Conservation (phyloP, 2,797 vertebrate species). For the Manis pentadactyla region DNA sequence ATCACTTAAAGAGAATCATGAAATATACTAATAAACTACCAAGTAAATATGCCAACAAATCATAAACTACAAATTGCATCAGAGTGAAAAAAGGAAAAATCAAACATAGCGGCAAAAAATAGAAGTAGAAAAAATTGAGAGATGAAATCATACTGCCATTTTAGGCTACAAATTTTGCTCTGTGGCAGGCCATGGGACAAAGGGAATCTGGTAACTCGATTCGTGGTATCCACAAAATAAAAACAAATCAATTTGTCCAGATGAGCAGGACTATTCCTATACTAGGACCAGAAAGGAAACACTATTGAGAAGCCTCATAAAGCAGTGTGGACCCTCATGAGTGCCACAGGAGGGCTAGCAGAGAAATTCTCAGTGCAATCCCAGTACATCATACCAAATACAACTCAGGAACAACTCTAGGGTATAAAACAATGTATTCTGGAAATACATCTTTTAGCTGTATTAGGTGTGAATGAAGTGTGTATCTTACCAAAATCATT, state of each 20-base stretch:
- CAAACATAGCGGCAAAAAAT: background rate
- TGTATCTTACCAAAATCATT: background rate
- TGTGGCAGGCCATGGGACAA: background rate
- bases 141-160: background rate
- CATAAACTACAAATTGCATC: background rate
- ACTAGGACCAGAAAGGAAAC: background rate
- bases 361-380: background rate
- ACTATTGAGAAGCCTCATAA: background rate
- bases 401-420: background rate
- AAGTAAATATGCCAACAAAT: background rate
- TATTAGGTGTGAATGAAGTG: background rate
- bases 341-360: background rate
- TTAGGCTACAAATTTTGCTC: background rate
- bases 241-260: background rate
- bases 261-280: background rate
- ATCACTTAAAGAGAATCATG: background rate
- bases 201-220: background rate
- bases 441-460: background rate
- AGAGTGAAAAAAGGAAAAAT: background rate
- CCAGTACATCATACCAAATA: background rate
- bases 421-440: background rate
- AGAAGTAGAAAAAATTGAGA: constrained; percentile 4
- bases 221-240: constrained; percentile 18
- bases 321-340: background rate
- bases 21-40: background rate